Base-by-base conservation (phyloP, 2,113 vertebrate species). In the Fregetta grallaria region DNA sequence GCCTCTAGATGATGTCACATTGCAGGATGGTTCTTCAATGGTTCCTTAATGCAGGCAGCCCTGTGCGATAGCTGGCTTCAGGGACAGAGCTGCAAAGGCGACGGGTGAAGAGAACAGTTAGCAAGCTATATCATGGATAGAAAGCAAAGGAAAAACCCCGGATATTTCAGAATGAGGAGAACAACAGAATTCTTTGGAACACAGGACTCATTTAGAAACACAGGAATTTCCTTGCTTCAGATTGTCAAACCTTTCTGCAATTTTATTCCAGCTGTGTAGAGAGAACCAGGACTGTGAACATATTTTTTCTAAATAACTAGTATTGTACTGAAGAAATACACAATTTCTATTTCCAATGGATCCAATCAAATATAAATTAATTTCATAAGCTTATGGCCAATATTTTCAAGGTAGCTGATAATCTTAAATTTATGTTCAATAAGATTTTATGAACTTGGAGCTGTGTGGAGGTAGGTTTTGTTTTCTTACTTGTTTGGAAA, bases 1-100 rank as follows among this genome's bases (percentile, higher is more conserved):
- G 65, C 34, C 20, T 82, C 40, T 81, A 40, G 81, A 61, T 40
- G 83, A 85, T 75, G 65, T 68, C 73, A 71, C 38, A 34, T 11
- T 0, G 0, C 6, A 17, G 23, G 42, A 74, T 8, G 7, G 38
- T 9, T 91, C 52, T 92, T 84, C 79, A 59, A 3, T 15, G 15
- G 27, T 17, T 81, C n/a, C 52, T 77, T 40, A 81, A 44, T 9
- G n/a, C 52, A 81, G 34, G 47, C 32, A 84, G 52, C 21, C n/a
- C 23, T 55, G n/a, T 53, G 20, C 10, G 29, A 53, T 17, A 84
- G 34, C 47, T 67, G 76, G 11, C 36, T 78, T 27, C 58, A 56
- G 40, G 49, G 36, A 75, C 50, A 74, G 65, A 66, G 12, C 4
- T 88, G 63, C 36, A 80, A 65, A 86, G 10, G 10, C 4, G 1